Conservation (phyloP, 1,140 invertebrate species). For the Atta texana region DNA sequence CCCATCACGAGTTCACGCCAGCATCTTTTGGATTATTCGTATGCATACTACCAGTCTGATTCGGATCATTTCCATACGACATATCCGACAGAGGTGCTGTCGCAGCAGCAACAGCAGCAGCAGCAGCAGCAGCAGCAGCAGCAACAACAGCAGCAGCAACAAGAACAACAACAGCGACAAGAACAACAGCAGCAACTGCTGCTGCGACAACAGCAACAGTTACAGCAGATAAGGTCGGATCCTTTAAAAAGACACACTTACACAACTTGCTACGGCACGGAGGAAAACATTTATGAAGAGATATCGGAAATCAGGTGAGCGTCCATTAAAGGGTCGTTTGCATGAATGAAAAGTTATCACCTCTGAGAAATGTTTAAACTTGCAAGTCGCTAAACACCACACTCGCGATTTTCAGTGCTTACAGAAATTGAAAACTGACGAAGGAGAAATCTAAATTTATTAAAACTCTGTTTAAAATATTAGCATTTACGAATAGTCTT, state of each 20-base stretch:
- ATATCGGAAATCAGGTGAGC: constrained; percentile 88
- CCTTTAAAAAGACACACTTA: constrained; percentile 89
- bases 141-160: constrained; percentile 78
- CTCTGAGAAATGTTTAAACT: neutral
- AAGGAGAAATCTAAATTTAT: neutral
- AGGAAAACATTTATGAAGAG: constrained; percentile 96
- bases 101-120: constrained; percentile 79
- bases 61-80: constrained; percentile 84
- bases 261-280: constrained; percentile 92
- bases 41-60: constrained; percentile 92
- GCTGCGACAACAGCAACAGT: constrained; percentile 81
- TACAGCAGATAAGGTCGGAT: constrained; percentile 78
- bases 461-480: constrained; percentile 43
- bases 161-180: constrained; percentile 80
- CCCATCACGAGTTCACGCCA: constrained; percentile 65
- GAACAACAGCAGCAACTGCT: constrained; percentile 80
- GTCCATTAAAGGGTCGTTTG: neutral
- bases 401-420: neutral
- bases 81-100: constrained; percentile 86
- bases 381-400: neutral
- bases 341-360: neutral
- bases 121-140: constrained; percentile 76
- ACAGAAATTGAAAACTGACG: neutral
- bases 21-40: constrained; percentile 89
- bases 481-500: constrained; percentile 36